Percentiles rank a stretch among this genome's conserved stretches.
Conservation (phyloP, 2,888 invertebrate species). For the Aricia artaxerxes region DNA sequence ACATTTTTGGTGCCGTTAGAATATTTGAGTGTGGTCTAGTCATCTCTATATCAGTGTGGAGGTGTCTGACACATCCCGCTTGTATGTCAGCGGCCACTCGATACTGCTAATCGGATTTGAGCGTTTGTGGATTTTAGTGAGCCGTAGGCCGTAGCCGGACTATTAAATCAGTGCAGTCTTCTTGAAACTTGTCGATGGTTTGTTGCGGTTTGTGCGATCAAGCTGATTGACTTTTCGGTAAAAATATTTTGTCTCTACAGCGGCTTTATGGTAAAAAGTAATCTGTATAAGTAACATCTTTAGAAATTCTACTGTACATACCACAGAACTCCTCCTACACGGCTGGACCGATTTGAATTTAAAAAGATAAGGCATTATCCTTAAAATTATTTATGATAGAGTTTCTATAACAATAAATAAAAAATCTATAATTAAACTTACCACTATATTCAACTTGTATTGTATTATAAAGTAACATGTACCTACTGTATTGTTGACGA, state of each 20-base stretch:
- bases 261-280: neutral
- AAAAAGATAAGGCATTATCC: too few relatives aligned
- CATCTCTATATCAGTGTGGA: neutral
- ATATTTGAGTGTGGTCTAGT: neutral
- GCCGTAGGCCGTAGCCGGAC: neutral
- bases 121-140: conserved; percentile 14
- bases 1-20: too few relatives aligned
- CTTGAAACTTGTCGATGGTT: neutral
- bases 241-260: neutral
- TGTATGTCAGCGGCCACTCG: neutral
- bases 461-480: too few relatives aligned
- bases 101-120: neutral
- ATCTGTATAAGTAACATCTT: neutral
- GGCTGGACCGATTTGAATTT: too few relatives aligned
- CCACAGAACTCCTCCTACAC: too few relatives aligned
- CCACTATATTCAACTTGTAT: too few relatives aligned
- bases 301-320: too few relatives aligned
- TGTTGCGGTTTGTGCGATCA: neutral
- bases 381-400: too few relatives aligned
- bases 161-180: conserved; percentile 23
- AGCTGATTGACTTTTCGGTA: neutral
- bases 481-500: too few relatives aligned
- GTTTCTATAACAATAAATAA: too few relatives aligned
- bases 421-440: too few relatives aligned
- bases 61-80: neutral